Conservation (phyloP, 2,888 invertebrate species). For the Lochmaea capreae region DNA sequence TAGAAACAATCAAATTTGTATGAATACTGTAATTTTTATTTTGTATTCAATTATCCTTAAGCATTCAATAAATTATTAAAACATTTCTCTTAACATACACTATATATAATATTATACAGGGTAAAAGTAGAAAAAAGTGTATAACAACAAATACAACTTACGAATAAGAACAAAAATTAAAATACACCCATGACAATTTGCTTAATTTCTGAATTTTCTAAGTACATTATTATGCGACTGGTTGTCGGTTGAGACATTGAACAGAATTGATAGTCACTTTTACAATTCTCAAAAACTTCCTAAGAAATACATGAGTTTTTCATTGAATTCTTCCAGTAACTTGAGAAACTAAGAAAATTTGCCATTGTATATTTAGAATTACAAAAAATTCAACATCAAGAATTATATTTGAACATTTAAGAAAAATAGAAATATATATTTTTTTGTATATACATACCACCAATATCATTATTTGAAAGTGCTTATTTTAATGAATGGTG, state of each 20-base stretch:
- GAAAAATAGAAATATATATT: constrained; percentile 52
- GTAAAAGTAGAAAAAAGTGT: constrained; percentile 52
- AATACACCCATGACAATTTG: neutral
- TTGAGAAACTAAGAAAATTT: constrained; percentile 1
- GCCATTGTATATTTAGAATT: constrained; percentile 2
- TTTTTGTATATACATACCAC: constrained; percentile 56
- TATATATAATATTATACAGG: constrained; percentile 51
- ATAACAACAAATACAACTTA: constrained; percentile 46
- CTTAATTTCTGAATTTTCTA: neutral
- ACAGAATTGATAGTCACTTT: no score
- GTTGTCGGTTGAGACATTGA: no score
- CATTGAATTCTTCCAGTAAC: neutral
- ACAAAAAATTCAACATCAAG: constrained; percentile 55
- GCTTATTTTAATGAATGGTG: constrained; percentile 58
- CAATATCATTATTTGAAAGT: constrained; percentile 57
- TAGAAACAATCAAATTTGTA: neutral
- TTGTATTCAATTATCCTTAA: constrained; percentile 42
- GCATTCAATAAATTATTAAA: constrained; percentile 59
- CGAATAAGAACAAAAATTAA: constrained; percentile 49
- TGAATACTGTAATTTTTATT: constrained; percentile 40
- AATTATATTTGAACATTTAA: constrained; percentile 54
- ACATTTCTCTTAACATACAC: constrained; percentile 56
- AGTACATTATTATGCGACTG: no score
- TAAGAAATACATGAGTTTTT: neutral
- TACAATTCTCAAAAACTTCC: no score